phyloP scores from a whole-genome alignment of 2,888 invertebrate genomes.

The Amphipyra berbera region DNA sequence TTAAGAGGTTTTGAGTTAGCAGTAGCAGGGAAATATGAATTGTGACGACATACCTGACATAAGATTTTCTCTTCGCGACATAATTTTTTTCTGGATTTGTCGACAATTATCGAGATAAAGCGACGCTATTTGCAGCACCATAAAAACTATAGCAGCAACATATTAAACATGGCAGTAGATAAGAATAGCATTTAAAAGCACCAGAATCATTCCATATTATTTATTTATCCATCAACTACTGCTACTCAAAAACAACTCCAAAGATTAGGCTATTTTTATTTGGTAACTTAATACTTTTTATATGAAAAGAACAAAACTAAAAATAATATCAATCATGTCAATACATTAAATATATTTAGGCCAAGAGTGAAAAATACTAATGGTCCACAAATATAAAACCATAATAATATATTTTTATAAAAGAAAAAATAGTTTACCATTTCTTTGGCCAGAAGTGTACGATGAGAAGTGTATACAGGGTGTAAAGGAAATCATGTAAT shows the following conservation, averaged over 20 bases:
- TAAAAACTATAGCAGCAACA: slow-evolving; percentile 32
- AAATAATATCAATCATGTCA: slow-evolving; percentile 52
- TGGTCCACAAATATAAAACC: slow-evolving; percentile 30
- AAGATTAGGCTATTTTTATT: slow-evolving; percentile 53
- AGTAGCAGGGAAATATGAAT: slow-evolving; percentile 5
- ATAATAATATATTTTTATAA: slow-evolving; percentile 1
- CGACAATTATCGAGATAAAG: slow-evolving; percentile 6
- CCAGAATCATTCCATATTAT: slow-evolving; percentile 5
- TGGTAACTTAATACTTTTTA: slow-evolving; percentile 58
- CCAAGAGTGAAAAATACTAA: slow-evolving; percentile 51
- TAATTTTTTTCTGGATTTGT: slow-evolving; percentile 7
- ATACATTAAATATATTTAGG: slow-evolving; percentile 49
- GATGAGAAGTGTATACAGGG: too few species aligned
- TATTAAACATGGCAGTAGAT: slow-evolving; percentile 23
- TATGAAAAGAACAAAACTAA: slow-evolving; percentile 38
- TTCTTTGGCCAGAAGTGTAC: slow-evolving; percentile 34
- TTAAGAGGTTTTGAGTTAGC: slow-evolving; percentile 24
- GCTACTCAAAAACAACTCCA: slow-evolving; percentile 23
- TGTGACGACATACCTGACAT: slow-evolving; percentile 2
- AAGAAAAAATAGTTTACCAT: slow-evolving; percentile 20
- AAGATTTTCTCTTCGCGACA: background rate
- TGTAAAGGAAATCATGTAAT: too few species aligned
- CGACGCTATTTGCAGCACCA: slow-evolving; percentile 39
- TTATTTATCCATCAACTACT: background rate
- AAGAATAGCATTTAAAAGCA: slow-evolving; percentile 11